A percentile compares a stretch with the other conserved stretches of the same genome.
Conservation (phyloP, 2,888 invertebrate species). For the Rhagonycha fulva region DNA sequence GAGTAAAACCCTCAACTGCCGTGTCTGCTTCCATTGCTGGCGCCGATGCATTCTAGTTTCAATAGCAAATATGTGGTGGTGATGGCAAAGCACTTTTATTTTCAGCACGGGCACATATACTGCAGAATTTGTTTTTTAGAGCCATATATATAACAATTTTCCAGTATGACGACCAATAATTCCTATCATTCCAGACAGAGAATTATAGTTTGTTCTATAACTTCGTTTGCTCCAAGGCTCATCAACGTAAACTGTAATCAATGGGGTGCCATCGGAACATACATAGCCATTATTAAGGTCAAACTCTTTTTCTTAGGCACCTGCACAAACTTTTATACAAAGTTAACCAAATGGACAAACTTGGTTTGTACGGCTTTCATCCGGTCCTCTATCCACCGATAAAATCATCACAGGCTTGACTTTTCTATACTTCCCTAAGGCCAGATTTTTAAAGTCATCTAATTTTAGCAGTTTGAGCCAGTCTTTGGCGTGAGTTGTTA, state of each 20-base stretch:
- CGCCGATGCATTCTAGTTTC: slow-evolving; percentile 30
- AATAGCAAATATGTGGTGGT: slow-evolving; percentile 28
- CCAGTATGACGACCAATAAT: slow-evolving; percentile 32
- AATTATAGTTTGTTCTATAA: slow-evolving; percentile 33
- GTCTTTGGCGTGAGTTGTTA: too few species aligned
- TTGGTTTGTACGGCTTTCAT: too few species aligned
- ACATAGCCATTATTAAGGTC: slow-evolving; percentile 18
- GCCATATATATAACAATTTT: slow-evolving; percentile 30
- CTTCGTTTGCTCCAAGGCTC: slow-evolving; percentile 37
- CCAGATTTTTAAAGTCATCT: too few species aligned
- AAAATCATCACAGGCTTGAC: too few species aligned
- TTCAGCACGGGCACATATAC: slow-evolving; percentile 26
- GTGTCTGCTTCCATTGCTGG: slow-evolving; percentile 33
- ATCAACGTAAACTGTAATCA: slow-evolving; percentile 35
- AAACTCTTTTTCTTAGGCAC: too few species aligned
- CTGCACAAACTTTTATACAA: too few species aligned
- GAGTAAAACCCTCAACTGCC: too few species aligned
- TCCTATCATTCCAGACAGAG: slow-evolving; percentile 33
- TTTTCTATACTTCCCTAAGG: too few species aligned
- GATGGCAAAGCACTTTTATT: slow-evolving; percentile 5
- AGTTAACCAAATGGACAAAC: too few species aligned
- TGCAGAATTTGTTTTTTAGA: slow-evolving; percentile 35
- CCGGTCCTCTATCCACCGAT: too few species aligned
- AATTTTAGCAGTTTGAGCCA: too few species aligned
- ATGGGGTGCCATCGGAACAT: slow-evolving; percentile 28